These are phyloP conservation scores for Tangara arthus DNA, from an alignment of 2,797 vertebrate species.

Conservation along the genomic window DNA sequence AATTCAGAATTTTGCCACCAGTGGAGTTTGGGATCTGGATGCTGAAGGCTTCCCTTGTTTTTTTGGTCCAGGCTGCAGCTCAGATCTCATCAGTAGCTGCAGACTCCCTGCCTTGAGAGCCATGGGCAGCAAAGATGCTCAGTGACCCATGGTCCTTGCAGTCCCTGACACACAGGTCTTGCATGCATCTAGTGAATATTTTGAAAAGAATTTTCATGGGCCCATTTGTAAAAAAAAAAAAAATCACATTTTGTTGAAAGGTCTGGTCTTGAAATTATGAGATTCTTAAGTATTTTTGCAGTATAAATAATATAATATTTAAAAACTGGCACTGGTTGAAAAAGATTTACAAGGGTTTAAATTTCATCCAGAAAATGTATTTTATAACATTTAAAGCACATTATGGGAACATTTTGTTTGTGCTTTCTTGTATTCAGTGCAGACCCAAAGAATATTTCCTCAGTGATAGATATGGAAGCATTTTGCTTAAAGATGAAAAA, in stretches of 20 bases:
- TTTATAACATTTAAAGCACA: neutral
- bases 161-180: neutral
- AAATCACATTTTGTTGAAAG: neutral
- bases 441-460: neutral
- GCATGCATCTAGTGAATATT: neutral
- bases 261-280: neutral
- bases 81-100: neutral
- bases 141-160: neutral
- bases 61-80: neutral
- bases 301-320: neutral
- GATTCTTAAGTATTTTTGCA: neutral
- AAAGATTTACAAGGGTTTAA: neutral
- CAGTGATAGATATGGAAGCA: neutral
- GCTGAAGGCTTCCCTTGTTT: neutral
- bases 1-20: neutral
- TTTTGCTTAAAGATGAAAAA: neutral
- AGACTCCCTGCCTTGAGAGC: neutral
- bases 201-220: neutral
- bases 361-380: neutral
- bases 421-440: neutral
- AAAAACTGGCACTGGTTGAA: neutral
- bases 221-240: neutral
- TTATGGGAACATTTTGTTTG: neutral
- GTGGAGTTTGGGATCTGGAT: neutral
- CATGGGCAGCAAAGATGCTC: fast-evolving